phyloP scores from a whole-genome alignment of 1,140 invertebrate genomes.

The Caenorhabditis tropicalis region DNA sequence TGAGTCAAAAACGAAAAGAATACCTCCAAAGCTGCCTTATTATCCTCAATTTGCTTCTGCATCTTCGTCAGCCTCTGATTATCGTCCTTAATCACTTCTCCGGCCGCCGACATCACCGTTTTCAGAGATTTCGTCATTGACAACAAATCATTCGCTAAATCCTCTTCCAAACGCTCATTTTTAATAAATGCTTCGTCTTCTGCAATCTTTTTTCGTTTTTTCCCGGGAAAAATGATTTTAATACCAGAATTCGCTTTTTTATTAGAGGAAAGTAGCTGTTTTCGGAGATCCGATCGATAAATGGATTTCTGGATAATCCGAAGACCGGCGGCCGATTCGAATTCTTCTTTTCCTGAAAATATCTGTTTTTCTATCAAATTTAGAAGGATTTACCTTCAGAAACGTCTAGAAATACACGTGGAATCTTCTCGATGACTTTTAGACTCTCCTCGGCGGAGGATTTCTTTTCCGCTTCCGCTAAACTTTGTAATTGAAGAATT shows the following conservation, averaged over 20 bases:
- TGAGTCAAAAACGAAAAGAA: background rate
- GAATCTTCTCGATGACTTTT: conserved; percentile 38
- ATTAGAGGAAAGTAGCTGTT: conserved; percentile 55
- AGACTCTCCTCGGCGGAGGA: conserved; percentile 4
- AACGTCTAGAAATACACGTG: background rate
- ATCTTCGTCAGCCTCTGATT: conserved; percentile 61
- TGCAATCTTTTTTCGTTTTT: too few relatives aligned
- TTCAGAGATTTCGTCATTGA: conserved; percentile 64
- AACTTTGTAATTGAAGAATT: conserved; percentile 59
- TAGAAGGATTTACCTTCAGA: too few relatives aligned
- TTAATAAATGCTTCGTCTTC: conserved; percentile 3
- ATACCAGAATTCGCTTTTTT: background rate
- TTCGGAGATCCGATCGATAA: conserved; percentile 60
- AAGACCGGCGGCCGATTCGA: conserved; percentile 36
- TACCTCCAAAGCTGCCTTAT: conserved; percentile 57
- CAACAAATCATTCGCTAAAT: conserved; percentile 63
- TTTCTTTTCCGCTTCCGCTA: conserved; percentile 63
- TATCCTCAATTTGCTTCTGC: conserved; percentile 60
- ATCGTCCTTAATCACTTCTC: conserved; percentile 67
- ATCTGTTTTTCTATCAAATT: conserved; percentile 45
- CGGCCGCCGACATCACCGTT: conserved; percentile 65
- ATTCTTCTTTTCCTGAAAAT: background rate
- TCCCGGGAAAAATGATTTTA: background rate
- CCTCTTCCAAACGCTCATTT: conserved; percentile 60
- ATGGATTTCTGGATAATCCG: conserved; percentile 37